Base-by-base conservation (phyloP, 2,797 vertebrate genomes). In the Steatocranus sp. region DNA sequence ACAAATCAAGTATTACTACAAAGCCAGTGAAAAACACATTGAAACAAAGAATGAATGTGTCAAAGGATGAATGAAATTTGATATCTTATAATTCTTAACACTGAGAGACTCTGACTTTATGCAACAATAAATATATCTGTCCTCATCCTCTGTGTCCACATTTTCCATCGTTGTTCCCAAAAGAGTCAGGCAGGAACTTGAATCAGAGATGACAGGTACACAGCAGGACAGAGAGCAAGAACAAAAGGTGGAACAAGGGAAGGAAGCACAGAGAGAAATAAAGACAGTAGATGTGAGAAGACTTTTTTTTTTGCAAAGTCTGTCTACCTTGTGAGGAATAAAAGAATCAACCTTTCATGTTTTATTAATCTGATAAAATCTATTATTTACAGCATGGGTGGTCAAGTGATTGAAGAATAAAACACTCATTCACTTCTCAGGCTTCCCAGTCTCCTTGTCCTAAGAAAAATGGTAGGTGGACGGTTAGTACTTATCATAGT, bases 301-400 rank as follows among this genome's bases (percentile, higher is more conserved):
- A 79, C 30, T 51, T 41, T 46, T 79, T 79, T 51, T 85, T 58
- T 32, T 30, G 38, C 49, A 9, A 68, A 54, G 11, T 23, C 46
- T 43, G 43, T 73, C 50, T 75, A 36, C 77, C 63, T 83, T 81
- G 48, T 41, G 48, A 66, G 48, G 75, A 83, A 49, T 68, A 73
- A 32, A 75, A 86, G 85, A 78, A 78, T 85, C 66, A 75, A 83
- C 30, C 46, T 80, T 41, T 81, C 70, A 89, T 86, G 78, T 91
- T 93, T 92, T 88, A 92, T 89, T 84, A 63, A 93, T 0, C 75
- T 76, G 81, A 70, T 78, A 56, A 58, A 53, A 86, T 90, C 10
- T 66, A 85, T 92, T 91, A 88, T 93, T 92, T 80, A 90, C 36
- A 84, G 38, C 88, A 63, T 84, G 78, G 63, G 43, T 90, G 87